These are phyloP conservation scores for Pseudopleuronectes americanus DNA, from an alignment of 2,797 vertebrate genomes.

Conservation along the genomic window DNA sequence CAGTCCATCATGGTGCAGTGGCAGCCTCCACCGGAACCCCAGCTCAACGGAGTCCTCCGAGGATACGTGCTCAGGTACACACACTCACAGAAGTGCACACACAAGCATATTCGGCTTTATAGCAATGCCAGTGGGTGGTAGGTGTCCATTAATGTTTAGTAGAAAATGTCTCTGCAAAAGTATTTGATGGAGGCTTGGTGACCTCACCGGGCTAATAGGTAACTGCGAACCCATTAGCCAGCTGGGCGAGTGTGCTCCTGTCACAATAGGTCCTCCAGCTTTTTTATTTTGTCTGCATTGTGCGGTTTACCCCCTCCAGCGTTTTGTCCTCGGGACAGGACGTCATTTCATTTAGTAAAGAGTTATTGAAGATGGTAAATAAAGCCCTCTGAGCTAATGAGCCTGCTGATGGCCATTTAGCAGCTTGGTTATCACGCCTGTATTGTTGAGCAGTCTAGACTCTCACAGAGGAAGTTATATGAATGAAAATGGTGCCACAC, in stretches of 20 bases:
- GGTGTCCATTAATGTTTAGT: too few species aligned
- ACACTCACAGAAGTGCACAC: background rate
- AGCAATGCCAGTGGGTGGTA: background rate
- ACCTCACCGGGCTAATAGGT: background rate
- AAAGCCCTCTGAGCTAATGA: background rate
- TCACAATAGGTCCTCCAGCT: background rate
- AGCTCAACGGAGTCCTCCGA: conserved; percentile 93
- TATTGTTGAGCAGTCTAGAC: background rate
- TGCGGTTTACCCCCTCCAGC: background rate
- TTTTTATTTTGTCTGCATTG: background rate
- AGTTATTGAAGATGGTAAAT: background rate
- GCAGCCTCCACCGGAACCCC: conserved; percentile 94
- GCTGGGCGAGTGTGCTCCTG: background rate
- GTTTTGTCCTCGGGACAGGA: background rate
- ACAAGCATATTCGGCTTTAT: background rate
- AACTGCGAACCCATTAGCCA: background rate
- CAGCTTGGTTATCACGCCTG: background rate
- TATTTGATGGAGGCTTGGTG: background rate
- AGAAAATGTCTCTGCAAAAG: too few species aligned
- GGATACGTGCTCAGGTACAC: conserved; percentile 93
- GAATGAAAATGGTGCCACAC: background rate
- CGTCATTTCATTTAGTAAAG: background rate
- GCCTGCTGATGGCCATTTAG: background rate
- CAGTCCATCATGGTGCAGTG: conserved; percentile 99
- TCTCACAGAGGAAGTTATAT: background rate